These are phyloP conservation scores for Myotis pilosus DNA, from an alignment of 2,797 vertebrate species.

Conservation along the genomic window DNA sequence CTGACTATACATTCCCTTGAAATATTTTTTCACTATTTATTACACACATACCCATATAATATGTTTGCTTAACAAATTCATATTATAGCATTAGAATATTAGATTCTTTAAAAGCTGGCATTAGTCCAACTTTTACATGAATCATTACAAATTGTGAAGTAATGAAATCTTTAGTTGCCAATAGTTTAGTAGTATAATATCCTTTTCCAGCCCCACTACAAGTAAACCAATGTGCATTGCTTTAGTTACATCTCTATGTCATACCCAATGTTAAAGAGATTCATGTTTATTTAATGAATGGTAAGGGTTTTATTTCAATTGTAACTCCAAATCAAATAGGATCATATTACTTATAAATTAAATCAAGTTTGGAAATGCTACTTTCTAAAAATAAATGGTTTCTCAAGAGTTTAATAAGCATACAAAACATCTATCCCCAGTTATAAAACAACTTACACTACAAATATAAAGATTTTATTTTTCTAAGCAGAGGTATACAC, in stretches of 20 bases:
- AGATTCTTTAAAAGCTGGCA: not conserved
- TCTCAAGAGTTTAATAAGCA: constrained; percentile 21
- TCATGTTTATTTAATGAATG: not conserved
- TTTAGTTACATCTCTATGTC: not conserved
- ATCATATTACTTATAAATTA: constrained; percentile 14
- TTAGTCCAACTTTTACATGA: not conserved
- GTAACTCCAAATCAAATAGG: constrained; percentile 23
- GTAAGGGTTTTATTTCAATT: constrained; percentile 29
- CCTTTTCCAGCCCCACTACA: not conserved
- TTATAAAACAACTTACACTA: constrained; percentile 8
- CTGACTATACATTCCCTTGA: not conserved
- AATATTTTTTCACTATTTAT: constrained; percentile 42
- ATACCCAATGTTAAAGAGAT: not conserved
- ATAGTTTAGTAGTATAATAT: not conserved
- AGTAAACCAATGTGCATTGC: not conserved
- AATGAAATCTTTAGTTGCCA: constrained; percentile 17
- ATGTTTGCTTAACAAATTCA: constrained; percentile 21
- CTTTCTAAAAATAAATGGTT: constrained; percentile 41
- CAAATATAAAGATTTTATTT: constrained; percentile 28
- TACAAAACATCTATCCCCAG: not conserved
- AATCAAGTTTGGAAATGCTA: constrained; percentile 20
- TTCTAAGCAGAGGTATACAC: constrained; percentile 8
- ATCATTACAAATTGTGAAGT: constrained; percentile 16
- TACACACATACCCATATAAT: not conserved
- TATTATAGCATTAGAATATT: not conserved